These are phyloP conservation scores for Pachydiplax longipennis DNA, from an alignment of 2,888 invertebrate species.

Conservation along the genomic window DNA sequence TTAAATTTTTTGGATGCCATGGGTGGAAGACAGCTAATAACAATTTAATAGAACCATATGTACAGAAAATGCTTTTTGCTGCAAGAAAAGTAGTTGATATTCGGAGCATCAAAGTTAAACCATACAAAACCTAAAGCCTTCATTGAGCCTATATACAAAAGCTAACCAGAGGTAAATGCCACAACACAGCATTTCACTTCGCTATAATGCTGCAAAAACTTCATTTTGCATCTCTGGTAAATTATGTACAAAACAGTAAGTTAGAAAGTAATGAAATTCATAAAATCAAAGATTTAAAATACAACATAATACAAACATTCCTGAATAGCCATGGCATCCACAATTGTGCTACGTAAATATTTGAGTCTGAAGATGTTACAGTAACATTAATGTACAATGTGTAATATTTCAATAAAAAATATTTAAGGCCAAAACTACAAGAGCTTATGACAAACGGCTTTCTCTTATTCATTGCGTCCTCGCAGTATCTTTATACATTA, in stretches of 20 bases:
- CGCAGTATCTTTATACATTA: background rate
- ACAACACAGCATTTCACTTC: background rate
- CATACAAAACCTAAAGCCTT: conserved; percentile 36
- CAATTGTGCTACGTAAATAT: conserved; percentile 9
- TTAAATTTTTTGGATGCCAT: conserved; percentile 31
- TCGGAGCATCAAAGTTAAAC: background rate
- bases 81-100: background rate
- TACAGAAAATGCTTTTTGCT: conserved; percentile 6
- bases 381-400: conserved; percentile 24
- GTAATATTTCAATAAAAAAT: conserved; percentile 21
- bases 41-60: conserved; percentile 10
- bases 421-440: conserved; percentile 18
- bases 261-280: background rate
- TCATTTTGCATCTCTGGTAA: background rate
- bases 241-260: conserved; percentile 22
- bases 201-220: background rate
- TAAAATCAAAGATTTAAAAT: conserved; percentile 1
- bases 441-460: conserved; percentile 13
- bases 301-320: conserved; percentile 17
- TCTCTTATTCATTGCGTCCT: background rate
- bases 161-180: conserved; percentile 27
- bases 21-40: conserved; percentile 37
- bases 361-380: background rate
- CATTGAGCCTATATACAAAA: conserved; percentile 19
- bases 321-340: conserved; percentile 14